Evolutionary conservation across 2,113 vertebrate genomes (phyloP), one percentile per base, ranked within the genome.

Genomic region (Mobula birostris): DNA sequence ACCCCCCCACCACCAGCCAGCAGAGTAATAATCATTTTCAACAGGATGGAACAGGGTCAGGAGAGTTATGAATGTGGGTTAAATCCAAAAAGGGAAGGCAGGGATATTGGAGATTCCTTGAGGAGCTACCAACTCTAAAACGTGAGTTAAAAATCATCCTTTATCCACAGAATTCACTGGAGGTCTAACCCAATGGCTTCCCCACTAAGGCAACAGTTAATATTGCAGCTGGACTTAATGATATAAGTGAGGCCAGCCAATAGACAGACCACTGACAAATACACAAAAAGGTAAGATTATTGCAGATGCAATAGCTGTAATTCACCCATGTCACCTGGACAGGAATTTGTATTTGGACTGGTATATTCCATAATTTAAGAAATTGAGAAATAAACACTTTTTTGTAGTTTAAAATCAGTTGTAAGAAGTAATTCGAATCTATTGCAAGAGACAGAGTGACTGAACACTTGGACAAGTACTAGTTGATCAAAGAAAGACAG

Each of bases 391-490:
- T 61, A 32, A 66, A 19, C 61, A 56, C 29, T 56, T 12, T 88
- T 1, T 7, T 85, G 85, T 2, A 66, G 29, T 32, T 32, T 90
- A 66, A 90, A 29, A 90, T 90, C n/a, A 90, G 32, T 90, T 90
- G 29, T 36, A n/a, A 27, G 61, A 66, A 66, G 85, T 68, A 66
- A 63, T 63, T 66, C 29, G 85, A 90, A 90, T 66, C 85, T 66
- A 90, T 66, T n/a, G 63, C 63, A 29, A 90, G 85, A 90, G 85
- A 90, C 85, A 90, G 61, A 90, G 85, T 90, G 85, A 90, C 85
- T 90, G 85, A 90, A 63, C 85, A 90, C 61, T 90, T 90, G 85
- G 85, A 90, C 85, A 90, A 66, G 85, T 90, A 90, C 19, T 32
- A 32, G 29, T 90, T 90, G 85, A 90, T 90, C 85, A 90, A 90